phyloP scores from a whole-genome alignment of 2,888 invertebrate species.

The Leuctra nigra region DNA sequence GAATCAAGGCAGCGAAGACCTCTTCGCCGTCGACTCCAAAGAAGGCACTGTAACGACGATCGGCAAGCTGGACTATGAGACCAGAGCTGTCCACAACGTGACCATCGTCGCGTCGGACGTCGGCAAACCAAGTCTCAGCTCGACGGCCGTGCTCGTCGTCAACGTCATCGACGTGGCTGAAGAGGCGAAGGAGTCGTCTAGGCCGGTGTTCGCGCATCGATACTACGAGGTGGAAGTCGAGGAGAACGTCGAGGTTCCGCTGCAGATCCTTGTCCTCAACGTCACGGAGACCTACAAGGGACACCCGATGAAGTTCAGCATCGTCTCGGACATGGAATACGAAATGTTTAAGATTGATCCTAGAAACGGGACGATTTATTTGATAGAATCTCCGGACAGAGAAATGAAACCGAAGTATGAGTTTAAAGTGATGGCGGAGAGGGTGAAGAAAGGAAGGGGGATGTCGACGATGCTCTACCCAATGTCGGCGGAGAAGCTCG shows the following conservation, averaged over 20 bases:
- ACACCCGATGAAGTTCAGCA: slow-evolving; percentile 42
- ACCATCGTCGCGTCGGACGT: slow-evolving; percentile 79
- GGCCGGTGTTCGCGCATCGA: slow-evolving; percentile 43
- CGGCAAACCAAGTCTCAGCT: slow-evolving; percentile 74
- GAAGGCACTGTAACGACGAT: slow-evolving; percentile 75
- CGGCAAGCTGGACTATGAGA: slow-evolving; percentile 64
- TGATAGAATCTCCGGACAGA: slow-evolving; percentile 67
- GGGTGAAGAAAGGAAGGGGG: slow-evolving; percentile 51
- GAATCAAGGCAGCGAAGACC: slow-evolving; percentile 37
- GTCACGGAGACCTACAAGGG: slow-evolving; percentile 59
- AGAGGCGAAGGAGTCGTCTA: slow-evolving; percentile 42
- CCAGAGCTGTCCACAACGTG: slow-evolving; percentile 58
- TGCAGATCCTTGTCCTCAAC: slow-evolving; percentile 68
- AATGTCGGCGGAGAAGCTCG: slow-evolving; percentile 61
- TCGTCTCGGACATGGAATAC: slow-evolving; percentile 37
- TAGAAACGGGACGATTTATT: slow-evolving; percentile 65
- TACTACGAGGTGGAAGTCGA: slow-evolving; percentile 78
- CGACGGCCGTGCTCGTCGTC: slow-evolving; percentile 62
- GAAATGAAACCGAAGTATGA: slow-evolving; percentile 61
- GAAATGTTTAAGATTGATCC: slow-evolving; percentile 68
- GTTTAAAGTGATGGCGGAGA: slow-evolving; percentile 48
- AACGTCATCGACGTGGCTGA: slow-evolving; percentile 61
- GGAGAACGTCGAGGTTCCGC: slow-evolving; percentile 71
- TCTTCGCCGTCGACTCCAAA: slow-evolving; percentile 77
- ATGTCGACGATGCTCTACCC: slow-evolving; percentile 71